Evolutionary conservation across 2,113 vertebrate species (phyloP).

Genomic region (Tyto alba): DNA sequence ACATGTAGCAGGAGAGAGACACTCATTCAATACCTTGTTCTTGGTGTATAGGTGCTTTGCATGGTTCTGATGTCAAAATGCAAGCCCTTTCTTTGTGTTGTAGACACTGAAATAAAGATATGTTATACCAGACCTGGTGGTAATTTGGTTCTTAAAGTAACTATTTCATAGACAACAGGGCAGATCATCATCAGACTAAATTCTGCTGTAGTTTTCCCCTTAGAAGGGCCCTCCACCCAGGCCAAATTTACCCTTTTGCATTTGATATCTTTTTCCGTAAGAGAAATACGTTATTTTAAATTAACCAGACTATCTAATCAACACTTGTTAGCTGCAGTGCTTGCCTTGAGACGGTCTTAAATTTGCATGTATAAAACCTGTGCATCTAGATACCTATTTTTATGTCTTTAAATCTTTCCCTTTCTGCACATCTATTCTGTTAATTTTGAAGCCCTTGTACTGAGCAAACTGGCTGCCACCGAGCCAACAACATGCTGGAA

Average conservation of each 20-base stretch:
- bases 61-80: constrained; percentile 33
- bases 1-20: constrained; percentile 40
- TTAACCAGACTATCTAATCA: background rate
- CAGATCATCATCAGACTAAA: background rate
- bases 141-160: background rate
- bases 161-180: background rate
- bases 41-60: constrained; percentile 38
- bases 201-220: background rate
- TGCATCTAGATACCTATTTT: background rate
- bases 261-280: background rate
- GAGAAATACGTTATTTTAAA: background rate
- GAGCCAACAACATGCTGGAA: background rate
- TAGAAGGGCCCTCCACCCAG: background rate
- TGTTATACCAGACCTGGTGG: background rate
- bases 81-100: constrained; percentile 47
- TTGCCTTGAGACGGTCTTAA: background rate
- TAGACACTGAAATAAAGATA: constrained; percentile 68
- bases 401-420: background rate
- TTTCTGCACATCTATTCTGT: background rate
- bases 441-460: background rate
- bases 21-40: background rate
- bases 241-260: background rate
- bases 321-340: background rate
- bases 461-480: background rate
- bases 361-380: background rate